A percentile compares a stretch with the other conserved stretches of the same genome.
phyloP scores from a whole-genome alignment of 2,113 vertebrate species.

The Neodontobutis hainanensis region DNA sequence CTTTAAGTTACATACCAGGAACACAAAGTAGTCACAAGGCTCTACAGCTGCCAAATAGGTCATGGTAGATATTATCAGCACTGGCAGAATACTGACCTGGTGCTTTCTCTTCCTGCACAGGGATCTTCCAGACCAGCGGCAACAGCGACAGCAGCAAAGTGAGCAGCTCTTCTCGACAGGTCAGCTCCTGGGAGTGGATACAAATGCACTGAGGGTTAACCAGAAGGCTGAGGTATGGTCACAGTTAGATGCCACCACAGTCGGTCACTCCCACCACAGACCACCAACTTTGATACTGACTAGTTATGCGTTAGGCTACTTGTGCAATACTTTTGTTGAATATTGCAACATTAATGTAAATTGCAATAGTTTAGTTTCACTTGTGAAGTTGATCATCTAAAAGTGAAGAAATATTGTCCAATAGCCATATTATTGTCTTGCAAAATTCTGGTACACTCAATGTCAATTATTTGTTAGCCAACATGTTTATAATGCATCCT shows the following conservation, averaged over 20 bases:
- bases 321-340: too few species aligned
- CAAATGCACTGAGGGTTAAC: slow-evolving; percentile 34
- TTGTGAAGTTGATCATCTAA: too few species aligned
- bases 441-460: too few species aligned
- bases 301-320: too few species aligned
- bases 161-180: slow-evolving; percentile 95
- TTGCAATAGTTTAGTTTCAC: too few species aligned
- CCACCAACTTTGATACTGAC: not conserved
- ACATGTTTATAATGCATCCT: too few species aligned
- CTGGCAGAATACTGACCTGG: slow-evolving; percentile 76
- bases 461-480: too few species aligned
- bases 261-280: slow-evolving; percentile 44
- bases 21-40: slow-evolving; percentile 6
- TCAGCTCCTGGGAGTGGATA: slow-evolving; percentile 84
- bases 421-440: too few species aligned
- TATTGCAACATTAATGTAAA: too few species aligned
- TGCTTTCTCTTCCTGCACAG: slow-evolving; percentile 91
- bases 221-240: slow-evolving; percentile 27
- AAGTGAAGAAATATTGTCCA: too few species aligned
- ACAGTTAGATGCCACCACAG: slow-evolving; percentile 38
- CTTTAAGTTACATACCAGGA: slow-evolving; percentile 6
- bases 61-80: slow-evolving; percentile 1
- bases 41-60: not conserved
- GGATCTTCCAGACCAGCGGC: slow-evolving; percentile 96
- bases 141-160: slow-evolving; percentile 92